Evolutionary conservation across 2,888 invertebrate species (phyloP).

Genomic region (Chloroclystis v-ata): DNA sequence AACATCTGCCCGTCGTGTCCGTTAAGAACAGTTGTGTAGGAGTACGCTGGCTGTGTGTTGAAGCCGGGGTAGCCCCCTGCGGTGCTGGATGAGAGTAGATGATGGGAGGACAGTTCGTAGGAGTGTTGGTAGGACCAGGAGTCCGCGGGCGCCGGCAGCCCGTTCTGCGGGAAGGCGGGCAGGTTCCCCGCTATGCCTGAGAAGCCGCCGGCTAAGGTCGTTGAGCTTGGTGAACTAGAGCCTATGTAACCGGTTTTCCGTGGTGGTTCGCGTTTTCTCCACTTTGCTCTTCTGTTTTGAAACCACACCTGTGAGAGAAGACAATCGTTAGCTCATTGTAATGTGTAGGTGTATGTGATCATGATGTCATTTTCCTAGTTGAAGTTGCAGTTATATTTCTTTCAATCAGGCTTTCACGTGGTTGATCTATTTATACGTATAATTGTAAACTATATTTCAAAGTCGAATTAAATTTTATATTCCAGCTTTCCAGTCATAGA

Average conservation of each 20-base stretch:
- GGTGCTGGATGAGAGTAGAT: conserved; percentile 84
- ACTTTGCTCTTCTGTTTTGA: conserved; percentile 94
- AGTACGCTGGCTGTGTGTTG: conserved; percentile 77
- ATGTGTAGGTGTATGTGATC: too few relatives aligned
- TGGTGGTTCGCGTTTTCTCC: conserved; percentile 96
- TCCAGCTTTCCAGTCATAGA: too few relatives aligned
- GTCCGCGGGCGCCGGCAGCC: conserved; percentile 83
- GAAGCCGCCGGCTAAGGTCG: conserved; percentile 81
- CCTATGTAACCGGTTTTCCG: conserved; percentile 90
- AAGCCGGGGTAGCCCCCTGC: conserved; percentile 81
- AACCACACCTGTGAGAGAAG: conserved; percentile 83
- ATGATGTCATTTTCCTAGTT: too few relatives aligned
- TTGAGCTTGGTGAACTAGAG: conserved; percentile 83
- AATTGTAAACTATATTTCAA: too few relatives aligned
- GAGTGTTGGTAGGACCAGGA: conserved; percentile 89
- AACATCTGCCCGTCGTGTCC: conserved; percentile 87
- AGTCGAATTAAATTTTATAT: too few relatives aligned
- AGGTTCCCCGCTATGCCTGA: conserved; percentile 68
- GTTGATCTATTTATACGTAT: too few relatives aligned
- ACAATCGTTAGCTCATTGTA: not conserved
- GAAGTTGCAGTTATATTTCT: too few relatives aligned
- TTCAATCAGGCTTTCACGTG: too few relatives aligned
- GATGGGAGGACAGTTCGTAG: conserved; percentile 86
- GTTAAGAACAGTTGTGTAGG: conserved; percentile 83
- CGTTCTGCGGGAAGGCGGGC: conserved; percentile 79